A percentile compares a stretch with the other conserved stretches of the same genome.
These are phyloP conservation scores for Falco concolor DNA, from an alignment of 2,797 vertebrate species.

Conservation along the genomic window DNA sequence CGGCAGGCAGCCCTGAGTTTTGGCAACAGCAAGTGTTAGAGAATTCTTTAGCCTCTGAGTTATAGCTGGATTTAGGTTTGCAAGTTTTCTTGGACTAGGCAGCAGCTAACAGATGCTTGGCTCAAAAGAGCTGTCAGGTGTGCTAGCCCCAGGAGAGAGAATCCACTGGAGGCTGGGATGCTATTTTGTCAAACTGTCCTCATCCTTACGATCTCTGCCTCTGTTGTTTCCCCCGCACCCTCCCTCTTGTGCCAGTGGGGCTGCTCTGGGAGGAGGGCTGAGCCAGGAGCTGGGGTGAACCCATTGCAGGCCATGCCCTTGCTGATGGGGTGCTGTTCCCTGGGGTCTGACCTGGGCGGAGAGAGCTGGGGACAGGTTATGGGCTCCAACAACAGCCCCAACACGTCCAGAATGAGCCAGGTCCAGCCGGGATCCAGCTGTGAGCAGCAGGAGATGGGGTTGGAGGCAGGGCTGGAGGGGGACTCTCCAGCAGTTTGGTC, in stretches of 20 bases:
- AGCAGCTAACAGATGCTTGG: not conserved
- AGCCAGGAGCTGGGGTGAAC: not conserved
- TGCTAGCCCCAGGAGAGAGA: not conserved
- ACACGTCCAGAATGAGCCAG: fast-evolving
- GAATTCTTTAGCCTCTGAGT: conserved; percentile 43
- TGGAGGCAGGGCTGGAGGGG: not conserved
- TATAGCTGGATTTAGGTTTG: not conserved
- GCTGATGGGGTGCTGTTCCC: fast-evolving
- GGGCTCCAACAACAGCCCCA: not conserved
- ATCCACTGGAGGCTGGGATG: not conserved
- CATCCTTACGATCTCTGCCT: not conserved
- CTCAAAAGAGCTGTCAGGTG: not conserved
- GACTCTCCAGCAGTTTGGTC: not conserved
- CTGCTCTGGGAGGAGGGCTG: not conserved
- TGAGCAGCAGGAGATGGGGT: not conserved
- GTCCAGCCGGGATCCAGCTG: fast-evolving
- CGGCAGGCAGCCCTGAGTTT: not conserved
- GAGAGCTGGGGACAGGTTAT: not conserved
- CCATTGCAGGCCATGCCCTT: fast-evolving
- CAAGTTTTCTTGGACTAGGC: not conserved
- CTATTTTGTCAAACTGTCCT: not conserved
- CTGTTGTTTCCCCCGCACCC: not conserved
- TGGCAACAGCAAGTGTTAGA: conserved; percentile 29
- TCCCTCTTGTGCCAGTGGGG: fast-evolving
- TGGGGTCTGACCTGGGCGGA: not conserved